Percentiles rank a stretch among this genome's conserved stretches.
phyloP scores from a whole-genome alignment of 1,140 invertebrate genomes.

The Zaprionus davidi region DNA sequence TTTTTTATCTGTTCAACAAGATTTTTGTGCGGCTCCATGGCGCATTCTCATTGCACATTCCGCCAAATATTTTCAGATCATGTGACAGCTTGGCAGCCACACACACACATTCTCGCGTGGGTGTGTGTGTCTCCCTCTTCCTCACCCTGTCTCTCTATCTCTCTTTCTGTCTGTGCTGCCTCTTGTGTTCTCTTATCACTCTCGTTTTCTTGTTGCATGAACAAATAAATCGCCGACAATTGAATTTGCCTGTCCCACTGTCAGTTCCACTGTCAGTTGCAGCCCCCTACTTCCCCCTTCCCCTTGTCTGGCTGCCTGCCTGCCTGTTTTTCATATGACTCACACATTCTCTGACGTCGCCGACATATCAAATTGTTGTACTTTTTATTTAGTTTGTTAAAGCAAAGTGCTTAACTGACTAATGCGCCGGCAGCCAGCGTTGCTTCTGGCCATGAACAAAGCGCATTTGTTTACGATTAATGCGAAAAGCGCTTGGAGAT shows the following conservation, averaged over 20 bases:
- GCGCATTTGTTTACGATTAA: slow-evolving; percentile 37
- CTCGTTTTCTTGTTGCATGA: slow-evolving; percentile 9
- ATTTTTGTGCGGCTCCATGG: background rate
- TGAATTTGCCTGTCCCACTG: slow-evolving; percentile 35
- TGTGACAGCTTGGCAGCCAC: slow-evolving; percentile 41
- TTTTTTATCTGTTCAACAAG: slow-evolving; percentile 14
- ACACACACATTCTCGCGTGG: slow-evolving; percentile 18
- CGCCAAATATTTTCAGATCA: slow-evolving; percentile 49
- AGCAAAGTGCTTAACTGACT: slow-evolving; percentile 31
- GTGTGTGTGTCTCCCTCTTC: slow-evolving; percentile 14
- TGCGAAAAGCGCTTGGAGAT: background rate
- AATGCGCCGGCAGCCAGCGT: slow-evolving; percentile 6
- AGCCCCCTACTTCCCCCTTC: background rate
- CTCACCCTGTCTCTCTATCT: background rate
- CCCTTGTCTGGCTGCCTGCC: background rate
- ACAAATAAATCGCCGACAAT: slow-evolving; percentile 39
- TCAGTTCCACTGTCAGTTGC: slow-evolving; percentile 7
- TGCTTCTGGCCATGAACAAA: slow-evolving; percentile 30
- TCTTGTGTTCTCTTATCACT: slow-evolving; percentile 13
- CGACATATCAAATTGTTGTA: slow-evolving; percentile 27
- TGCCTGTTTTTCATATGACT: slow-evolving; percentile 16
- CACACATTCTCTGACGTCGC: slow-evolving; percentile 34
- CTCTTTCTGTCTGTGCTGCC: background rate
- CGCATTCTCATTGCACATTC: slow-evolving; percentile 51
- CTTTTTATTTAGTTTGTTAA: slow-evolving; percentile 7